These are phyloP conservation scores for Samia ricini DNA, from an alignment of 1,140 invertebrate genomes.

Conservation along the genomic window DNA sequence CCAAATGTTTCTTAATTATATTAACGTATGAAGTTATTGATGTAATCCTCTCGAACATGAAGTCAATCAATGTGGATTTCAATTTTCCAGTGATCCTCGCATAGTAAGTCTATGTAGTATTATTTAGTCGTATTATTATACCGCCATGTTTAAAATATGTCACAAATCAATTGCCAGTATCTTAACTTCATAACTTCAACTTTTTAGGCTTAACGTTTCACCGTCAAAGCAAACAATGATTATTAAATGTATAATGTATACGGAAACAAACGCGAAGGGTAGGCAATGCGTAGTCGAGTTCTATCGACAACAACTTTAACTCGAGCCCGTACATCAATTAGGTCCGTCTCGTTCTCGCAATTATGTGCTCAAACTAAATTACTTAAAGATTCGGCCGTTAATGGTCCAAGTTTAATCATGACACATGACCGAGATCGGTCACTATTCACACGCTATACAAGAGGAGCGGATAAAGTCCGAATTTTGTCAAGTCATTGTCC, in stretches of 20 bases:
- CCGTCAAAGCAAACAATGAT: too few species aligned
- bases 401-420: slow-evolving; percentile 52
- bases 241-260: neutral
- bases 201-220: too few species aligned
- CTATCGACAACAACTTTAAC: slow-evolving; percentile 42
- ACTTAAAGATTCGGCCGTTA: slow-evolving; percentile 72
- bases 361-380: slow-evolving; percentile 74
- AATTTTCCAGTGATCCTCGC: too few species aligned
- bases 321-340: slow-evolving; percentile 65
- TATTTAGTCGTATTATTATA: too few species aligned
- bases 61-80: too few species aligned
- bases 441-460: slow-evolving; percentile 16
- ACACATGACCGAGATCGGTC: slow-evolving; percentile 45
- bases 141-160: too few species aligned
- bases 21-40: too few species aligned
- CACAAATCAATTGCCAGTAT: too few species aligned
- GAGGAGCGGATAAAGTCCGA: neutral
- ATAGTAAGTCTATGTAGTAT: too few species aligned
- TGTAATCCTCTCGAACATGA: too few species aligned
- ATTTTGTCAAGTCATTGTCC: slow-evolving; percentile 34
- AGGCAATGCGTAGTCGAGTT: neutral
- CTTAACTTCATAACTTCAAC: too few species aligned
- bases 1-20: too few species aligned
- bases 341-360: slow-evolving; percentile 71
- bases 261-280: neutral